Evolutionary conservation across 2,113 vertebrate genomes (phyloP), one percentile per base, ranked within the genome.

Genomic region (Petroica traversi): DNA sequence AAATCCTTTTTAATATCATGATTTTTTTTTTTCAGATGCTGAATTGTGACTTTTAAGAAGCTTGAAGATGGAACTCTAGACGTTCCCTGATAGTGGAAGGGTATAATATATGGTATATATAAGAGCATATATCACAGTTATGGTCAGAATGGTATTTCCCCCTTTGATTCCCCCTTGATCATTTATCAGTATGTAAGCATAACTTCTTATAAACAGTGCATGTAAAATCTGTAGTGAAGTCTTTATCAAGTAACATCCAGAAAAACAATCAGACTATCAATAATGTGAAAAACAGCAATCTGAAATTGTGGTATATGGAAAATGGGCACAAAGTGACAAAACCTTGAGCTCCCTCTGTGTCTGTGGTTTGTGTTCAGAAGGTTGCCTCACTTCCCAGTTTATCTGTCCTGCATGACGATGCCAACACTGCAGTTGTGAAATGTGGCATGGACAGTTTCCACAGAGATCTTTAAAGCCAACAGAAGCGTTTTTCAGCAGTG

Each of bases 401-500:
- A 26, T 19, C 19, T 52, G 11, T 36, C 77, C 29, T 25, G 8
- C 23, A 11, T 10, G 36, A 33, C 22, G 52, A 59, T 33, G 18
- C 12, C 82, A 76, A 11, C 15, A 10, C 28, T 14, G 6, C 8
- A 46, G 43, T 0, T 62, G 34, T 1, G 4, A 67, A 84, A 46
- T 0, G 0, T 1, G 0, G 29, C 31, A 48, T 3, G 14, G 52
- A 41, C 43, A 43, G 29, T 38, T 72, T n/a, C 54, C 64, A 38
- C 49, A 38, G 55, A 61, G 22, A 89, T 11, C 11, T 58, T 58
- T 26, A 52, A 64, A 63, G 67, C 24, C 40, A 76, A 69, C 12
- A 80, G 59, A 95, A 93, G 36, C 0, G 3, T 64, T 95, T 95
- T 93, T 78, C 78, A 84, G 88, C 76, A 95, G 73, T 75, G 94